Evolutionary conservation across 2,113 vertebrate species (phyloP), one percentile per base, ranked within the genome.

Genomic region (Bothrops jararaca): DNA sequence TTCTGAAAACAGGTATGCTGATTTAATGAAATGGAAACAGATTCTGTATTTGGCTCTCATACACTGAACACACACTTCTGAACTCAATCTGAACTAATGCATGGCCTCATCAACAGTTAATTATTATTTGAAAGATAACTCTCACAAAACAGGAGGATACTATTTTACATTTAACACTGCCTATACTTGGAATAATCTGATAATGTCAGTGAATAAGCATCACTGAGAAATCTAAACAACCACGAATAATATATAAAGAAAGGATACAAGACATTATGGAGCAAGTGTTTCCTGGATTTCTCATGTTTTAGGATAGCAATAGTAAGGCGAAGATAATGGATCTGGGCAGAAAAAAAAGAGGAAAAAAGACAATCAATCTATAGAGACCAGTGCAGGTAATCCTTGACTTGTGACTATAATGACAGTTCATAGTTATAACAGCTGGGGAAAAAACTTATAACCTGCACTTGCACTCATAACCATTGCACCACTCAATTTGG

Each of bases 181-280:
- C 34, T 85, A 50, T 22, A 85, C n/a, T 22, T 34, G 53, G 60
- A 92, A 34, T 90, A 90, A 90, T 74, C 64, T 93, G 89, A 20
- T 89, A 92, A 39, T 91, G 64, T 93, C 92, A 85, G 64, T 85
- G 20, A 57, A 18, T 60, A 57, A 96, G 90, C 42, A 88, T 1
- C n/a, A 86, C 94, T 92, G 0, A 56, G 20, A 60, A 8, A 42
- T 86, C 92, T 42, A 20, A 89, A 93, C 48, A 93, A 91, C 18
- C 39, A 50, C 94, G 80, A 86, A n/a, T n/a, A 53, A 26, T 86
- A 80, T 64, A 94, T 20, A 98, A 99, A 98, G 98, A 89, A 90
- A 90, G 89, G 99, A 99, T 99, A 99, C 99, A 99, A 96, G 90
- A 99, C 98, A 4, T 98, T 99, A 97, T 97, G 98, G 74, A 99